Conservation (phyloP, 2,888 invertebrate genomes). For the Pocota personata region DNA sequence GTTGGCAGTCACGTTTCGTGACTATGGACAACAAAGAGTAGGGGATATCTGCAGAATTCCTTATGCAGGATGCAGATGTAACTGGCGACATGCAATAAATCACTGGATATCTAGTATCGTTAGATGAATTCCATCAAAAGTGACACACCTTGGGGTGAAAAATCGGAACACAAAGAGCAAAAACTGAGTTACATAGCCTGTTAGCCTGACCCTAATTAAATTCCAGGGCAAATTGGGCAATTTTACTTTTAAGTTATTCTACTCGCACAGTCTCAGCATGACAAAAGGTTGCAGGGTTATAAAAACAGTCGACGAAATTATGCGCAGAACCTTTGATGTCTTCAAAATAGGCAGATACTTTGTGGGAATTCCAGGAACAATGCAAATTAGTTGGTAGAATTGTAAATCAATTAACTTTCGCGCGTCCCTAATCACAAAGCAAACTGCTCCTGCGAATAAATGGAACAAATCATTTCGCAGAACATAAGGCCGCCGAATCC, state of each 20-base stretch:
- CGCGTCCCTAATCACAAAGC: constrained; percentile 69
- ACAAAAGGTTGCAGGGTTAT: constrained; percentile 15
- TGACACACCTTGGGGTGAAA: not conserved
- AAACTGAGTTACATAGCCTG: not conserved
- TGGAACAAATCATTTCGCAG: constrained; percentile 61
- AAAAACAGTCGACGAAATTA: constrained; percentile 36
- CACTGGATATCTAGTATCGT: constrained; percentile 24
- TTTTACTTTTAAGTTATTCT: constrained; percentile 29
- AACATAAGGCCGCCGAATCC: constrained; percentile 11
- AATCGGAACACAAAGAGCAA: not conserved
- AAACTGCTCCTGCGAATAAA: constrained; percentile 47
- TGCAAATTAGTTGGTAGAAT: constrained; percentile 67
- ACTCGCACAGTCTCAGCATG: constrained; percentile 7
- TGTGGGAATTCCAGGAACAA: constrained; percentile 26
- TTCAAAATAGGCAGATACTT: not conserved
- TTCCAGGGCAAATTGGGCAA: constrained; percentile 23
- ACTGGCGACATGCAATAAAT: constrained; percentile 52
- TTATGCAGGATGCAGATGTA: constrained; percentile 62
- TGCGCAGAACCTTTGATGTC: constrained; percentile 56
- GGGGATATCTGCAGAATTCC: constrained; percentile 69
- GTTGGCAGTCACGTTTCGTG: constrained; percentile 62
- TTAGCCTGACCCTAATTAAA: constrained; percentile 43
- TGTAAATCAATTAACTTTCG: constrained; percentile 73
- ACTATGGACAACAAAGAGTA: constrained; percentile 38
- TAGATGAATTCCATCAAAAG: not conserved